Evolutionary conservation across 1,140 invertebrate genomes (phyloP).

Genomic region (Diplogasteroides magnus): DNA sequence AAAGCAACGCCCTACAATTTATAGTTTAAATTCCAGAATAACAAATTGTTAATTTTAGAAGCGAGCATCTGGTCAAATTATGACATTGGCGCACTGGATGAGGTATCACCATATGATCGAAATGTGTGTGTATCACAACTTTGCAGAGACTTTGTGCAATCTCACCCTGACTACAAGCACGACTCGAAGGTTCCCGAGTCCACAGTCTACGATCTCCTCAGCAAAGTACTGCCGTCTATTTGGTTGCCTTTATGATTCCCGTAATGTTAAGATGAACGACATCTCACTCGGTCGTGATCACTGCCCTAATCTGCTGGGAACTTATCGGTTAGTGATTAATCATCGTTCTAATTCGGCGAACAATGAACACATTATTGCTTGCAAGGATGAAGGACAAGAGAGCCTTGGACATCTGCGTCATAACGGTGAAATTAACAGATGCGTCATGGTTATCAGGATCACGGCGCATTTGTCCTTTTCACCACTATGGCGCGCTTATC

Average conservation of each 20-base stretch:
- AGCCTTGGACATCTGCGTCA: no score
- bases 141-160: constrained; percentile 76
- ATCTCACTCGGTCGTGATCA: constrained; percentile 46
- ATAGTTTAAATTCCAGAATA: not conserved
- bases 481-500: no score
- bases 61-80: constrained; percentile 56
- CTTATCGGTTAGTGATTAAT: no score
- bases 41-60: constrained; percentile 34
- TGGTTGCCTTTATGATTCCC: not conserved
- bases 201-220: constrained; percentile 86
- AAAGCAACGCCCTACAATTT: not conserved
- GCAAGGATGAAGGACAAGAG: no score
- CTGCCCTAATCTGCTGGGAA: constrained; percentile 48
- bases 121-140: no score
- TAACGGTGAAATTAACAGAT: no score
- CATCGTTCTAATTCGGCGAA: no score
- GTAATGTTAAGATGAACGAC: constrained; percentile 47
- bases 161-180: constrained; percentile 79
- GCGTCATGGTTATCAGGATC: no score
- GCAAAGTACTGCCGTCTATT: constrained; percentile 29
- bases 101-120: no score
- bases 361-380: no score
- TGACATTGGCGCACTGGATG: constrained; percentile 85
- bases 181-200: constrained; percentile 81
- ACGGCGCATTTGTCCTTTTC: no score